These are phyloP conservation scores for Palloptera scutellata DNA, from an alignment of 2,888 invertebrate genomes.

Conservation along the genomic window DNA sequence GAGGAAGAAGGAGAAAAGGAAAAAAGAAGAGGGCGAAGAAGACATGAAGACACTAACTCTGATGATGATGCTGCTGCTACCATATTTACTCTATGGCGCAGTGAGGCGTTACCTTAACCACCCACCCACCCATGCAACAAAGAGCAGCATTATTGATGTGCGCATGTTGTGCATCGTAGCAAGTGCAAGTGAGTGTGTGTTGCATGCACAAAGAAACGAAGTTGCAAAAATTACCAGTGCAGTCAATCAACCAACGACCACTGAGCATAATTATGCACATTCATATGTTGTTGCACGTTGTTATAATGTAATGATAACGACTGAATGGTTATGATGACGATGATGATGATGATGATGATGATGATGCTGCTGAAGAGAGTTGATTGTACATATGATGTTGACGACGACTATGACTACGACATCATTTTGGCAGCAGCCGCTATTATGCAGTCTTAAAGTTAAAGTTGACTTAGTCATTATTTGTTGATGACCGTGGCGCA, in stretches of 20 bases:
- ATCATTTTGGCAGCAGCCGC: background rate
- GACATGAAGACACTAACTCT: background rate
- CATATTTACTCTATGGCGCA: background rate
- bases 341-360: too few relatives aligned
- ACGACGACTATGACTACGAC: constrained; percentile 4
- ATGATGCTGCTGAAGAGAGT: background rate
- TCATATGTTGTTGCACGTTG: background rate
- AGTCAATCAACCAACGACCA: constrained; percentile 13
- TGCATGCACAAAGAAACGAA: too few relatives aligned
- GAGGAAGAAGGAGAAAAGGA: too few relatives aligned
- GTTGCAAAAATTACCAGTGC: background rate
- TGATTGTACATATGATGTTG: constrained; percentile 24
- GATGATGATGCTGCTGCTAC: constrained; percentile 30
- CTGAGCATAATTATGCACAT: constrained; percentile 16
- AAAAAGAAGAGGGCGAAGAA: too few relatives aligned
- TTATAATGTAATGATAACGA: background rate
- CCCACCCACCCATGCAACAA: constrained; percentile 14
- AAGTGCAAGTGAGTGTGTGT: too few relatives aligned
- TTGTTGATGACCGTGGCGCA: too few relatives aligned
- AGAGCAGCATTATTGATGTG: too few relatives aligned
- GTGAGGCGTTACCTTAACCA: constrained; percentile 33
- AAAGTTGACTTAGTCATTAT: too few relatives aligned
- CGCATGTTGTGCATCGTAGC: too few relatives aligned
- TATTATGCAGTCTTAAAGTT: too few relatives aligned
- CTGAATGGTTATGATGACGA: too few relatives aligned